Evolutionary conservation across 1,140 invertebrate genomes (phyloP), one percentile per base, ranked within the genome.

Genomic region (Trachymyrmex septentrionalis): DNA sequence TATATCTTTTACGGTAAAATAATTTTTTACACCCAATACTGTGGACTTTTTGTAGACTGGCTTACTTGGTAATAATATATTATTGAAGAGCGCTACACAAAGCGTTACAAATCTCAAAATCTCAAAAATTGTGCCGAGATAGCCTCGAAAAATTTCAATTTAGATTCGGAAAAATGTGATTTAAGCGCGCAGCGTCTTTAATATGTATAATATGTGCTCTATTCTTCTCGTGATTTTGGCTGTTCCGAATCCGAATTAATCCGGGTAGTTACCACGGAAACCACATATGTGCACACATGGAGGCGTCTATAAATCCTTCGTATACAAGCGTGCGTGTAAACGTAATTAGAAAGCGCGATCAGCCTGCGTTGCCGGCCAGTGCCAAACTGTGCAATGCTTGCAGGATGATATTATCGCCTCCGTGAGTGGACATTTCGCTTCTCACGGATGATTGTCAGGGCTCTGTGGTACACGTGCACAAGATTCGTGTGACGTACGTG

Each of bases 311-410:
- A 10, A 59, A 59, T 72, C 24, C 67, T 48, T 12, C 16, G 66
- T 48, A 44, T 12, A 44, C 38, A 44, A 44, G 55, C 53, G 57
- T 82, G 55, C 53, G 57, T 82, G 66, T 71, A 85, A 85, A 86
- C 77, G 84, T 80, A 86, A 91, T 91, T 90, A 88, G 77, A 63
- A 80, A 81, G 66, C 66, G 38, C 34, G 77, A 61, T 57, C 77
- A 34, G 53, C 38, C 30, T 48, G 24, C 44, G 73, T 63, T 63
- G 64, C 19, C 89, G 71, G 84, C 57, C 66, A 73, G 48, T 78
- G 63, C 59, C 75, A 63, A 81, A 87, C 82, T 80, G 77, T 69
- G 38, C 77, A 38, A 38, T 69, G 55, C 44, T 50, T 50, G 80
- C 61, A 72, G 81, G 30, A 50, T 27, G 53, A 50, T 48, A 44